phyloP scores from a whole-genome alignment of 2,113 vertebrate genomes.

The Ursus arctos region DNA sequence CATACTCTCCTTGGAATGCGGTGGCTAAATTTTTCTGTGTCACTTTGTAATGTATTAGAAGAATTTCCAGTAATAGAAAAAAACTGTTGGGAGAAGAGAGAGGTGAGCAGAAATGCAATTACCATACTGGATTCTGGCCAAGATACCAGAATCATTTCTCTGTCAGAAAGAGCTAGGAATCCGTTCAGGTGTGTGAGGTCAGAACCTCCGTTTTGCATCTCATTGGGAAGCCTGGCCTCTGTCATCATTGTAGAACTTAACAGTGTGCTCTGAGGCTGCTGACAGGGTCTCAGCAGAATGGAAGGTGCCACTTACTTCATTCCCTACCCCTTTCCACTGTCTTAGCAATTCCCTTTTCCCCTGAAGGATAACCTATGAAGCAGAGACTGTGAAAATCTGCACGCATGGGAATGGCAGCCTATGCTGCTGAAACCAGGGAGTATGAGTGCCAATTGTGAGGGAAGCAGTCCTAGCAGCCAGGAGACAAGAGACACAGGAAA shows the following conservation, averaged over 20 bases:
- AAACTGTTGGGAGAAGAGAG: not conserved
- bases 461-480: fast-evolving
- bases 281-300: not conserved
- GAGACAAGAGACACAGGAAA: not conserved
- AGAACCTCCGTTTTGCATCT: conserved; percentile 19
- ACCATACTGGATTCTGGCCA: not conserved
- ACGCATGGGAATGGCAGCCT: not conserved
- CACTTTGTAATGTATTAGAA: not conserved
- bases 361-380: not conserved
- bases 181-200: not conserved
- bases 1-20: not conserved
- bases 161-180: conserved; percentile 15
- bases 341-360: not conserved
- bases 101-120: conserved; percentile 22
- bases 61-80: not conserved
- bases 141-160: not conserved
- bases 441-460: not conserved
- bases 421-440: not conserved
- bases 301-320: not conserved
- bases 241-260: not conserved
- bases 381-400: not conserved
- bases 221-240: not conserved
- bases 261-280: not conserved
- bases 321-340: not conserved
- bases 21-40: not conserved